phyloP scores from a whole-genome alignment of 2,888 invertebrate genomes.

The Perithous albicinctus region DNA sequence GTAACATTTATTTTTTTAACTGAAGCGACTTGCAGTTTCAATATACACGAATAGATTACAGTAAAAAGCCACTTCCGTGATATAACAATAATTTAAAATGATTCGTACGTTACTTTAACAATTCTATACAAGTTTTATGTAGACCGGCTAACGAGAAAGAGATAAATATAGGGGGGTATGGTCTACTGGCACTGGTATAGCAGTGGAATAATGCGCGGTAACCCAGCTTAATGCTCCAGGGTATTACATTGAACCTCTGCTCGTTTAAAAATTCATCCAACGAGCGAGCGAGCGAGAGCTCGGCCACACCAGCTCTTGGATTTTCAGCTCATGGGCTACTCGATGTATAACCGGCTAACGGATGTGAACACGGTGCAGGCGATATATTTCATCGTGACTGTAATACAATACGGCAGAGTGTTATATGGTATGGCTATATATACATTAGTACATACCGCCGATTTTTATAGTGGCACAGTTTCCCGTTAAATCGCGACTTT shows the following conservation, averaged over 20 bases:
- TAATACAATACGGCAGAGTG: conserved; percentile 23
- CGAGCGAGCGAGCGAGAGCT: conserved; percentile 17
- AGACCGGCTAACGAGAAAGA: neutral
- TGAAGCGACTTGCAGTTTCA: neutral
- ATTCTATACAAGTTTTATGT: conserved; percentile 28
- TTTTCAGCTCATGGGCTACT: conserved; percentile 18
- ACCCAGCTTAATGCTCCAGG: conserved; percentile 36
- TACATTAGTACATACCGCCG: conserved; percentile 4
- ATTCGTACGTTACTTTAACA: conserved; percentile 19
- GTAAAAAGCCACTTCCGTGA: neutral
- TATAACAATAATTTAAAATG: conserved; percentile 19
- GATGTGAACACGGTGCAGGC: conserved; percentile 30
- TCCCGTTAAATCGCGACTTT: conserved; percentile 32
- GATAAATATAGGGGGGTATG: conserved; percentile 2
- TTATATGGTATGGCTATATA: conserved; percentile 2
- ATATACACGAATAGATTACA: neutral
- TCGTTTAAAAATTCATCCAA: conserved; percentile 56
- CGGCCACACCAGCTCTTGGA: conserved; percentile 10
- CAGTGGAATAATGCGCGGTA: conserved; percentile 35
- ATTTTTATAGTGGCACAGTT: neutral
- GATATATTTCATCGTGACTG: conserved; percentile 43
- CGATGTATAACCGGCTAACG: conserved; percentile 17
- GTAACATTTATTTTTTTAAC: neutral
- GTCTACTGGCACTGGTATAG: neutral
- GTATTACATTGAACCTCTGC: conserved; percentile 41